Base-by-base conservation (phyloP, 2,113 vertebrate species). In the Saguinus imperator region DNA sequence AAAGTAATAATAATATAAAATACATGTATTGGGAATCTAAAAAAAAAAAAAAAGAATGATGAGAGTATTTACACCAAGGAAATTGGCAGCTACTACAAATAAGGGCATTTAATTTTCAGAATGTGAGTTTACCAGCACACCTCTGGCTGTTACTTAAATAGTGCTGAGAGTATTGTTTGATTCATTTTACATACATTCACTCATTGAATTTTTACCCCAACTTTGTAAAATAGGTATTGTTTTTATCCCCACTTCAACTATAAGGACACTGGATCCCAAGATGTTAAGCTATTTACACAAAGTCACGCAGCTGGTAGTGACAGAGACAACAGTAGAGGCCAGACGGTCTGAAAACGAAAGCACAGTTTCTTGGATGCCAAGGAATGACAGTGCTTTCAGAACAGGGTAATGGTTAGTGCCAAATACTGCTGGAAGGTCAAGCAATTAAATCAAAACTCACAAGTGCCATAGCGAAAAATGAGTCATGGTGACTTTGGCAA, bases 391-490 rank as follows among this genome's bases (percentile, higher is more conserved):
- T 29, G 43, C 21, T 94, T 91, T 55, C 81, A 57, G 87, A 87
- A 64, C 55, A 94, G 55, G 1, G 32, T 21, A 20, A 37, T 75
- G 5, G 50, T 87, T 35, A 58, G 48, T 43, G 82, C 76, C 68
- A 96, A 81, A 66, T 70, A n/a, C 52, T 25, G 48, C 35, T 58
- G 57, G n/a, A 94, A 83, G 83, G 76, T 91, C 82, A 83, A 76
- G 58, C 70, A 82, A 68, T 57, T 87, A 80, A 76, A 58, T 43
- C 48, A 57, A 76, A 52, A 80, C n/a, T 80, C 55, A 25, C 3
- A 66, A 45, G 29, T 10, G 37, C 66, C 57, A 50, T 73, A 91
- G 64, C 72, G 66, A 73, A 73, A 93, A 52, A 57, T 55, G 45
- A 91, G 87, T 66, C 75, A 87, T 3, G 23, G 55, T 72, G n/a